Conservation (phyloP, 2,113 vertebrate species). For the Pholis gunnellus region DNA sequence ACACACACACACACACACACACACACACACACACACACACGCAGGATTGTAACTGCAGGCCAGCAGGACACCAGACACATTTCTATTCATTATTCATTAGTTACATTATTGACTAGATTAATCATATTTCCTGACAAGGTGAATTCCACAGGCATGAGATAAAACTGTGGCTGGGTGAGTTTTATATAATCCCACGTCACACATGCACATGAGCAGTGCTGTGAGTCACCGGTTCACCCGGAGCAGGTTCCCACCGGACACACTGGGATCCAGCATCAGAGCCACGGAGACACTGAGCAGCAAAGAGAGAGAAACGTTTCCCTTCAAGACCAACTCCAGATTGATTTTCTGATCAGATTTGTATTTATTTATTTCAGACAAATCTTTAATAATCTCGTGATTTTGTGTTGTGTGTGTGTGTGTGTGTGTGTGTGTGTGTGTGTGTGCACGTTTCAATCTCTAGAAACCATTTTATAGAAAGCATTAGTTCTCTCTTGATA, state of each 20-base stretch:
- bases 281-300: not conserved
- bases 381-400: conserved; percentile 20
- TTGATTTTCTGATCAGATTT: not conserved
- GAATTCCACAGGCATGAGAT: not conserved
- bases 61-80: conserved; percentile 6
- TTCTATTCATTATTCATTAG: not conserved
- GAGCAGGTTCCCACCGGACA: not conserved
- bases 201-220: not conserved
- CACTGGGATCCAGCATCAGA: not conserved
- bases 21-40: too few species aligned
- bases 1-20: too few species aligned
- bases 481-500: conserved; percentile 48
- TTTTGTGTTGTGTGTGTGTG: not conserved
- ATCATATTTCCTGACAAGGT: conserved; percentile 9
- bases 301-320: not conserved
- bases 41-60: too few species aligned
- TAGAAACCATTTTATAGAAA: conserved; percentile 70
- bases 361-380: not conserved
- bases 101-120: not conserved
- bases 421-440: not conserved
- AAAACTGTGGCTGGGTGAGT: not conserved
- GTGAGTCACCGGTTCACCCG: not conserved
- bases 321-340: not conserved
- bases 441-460: conserved; percentile 42
- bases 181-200: not conserved